Conservation (phyloP, 2,113 vertebrate species). For the Gnathonemus echidnorhynchus region DNA sequence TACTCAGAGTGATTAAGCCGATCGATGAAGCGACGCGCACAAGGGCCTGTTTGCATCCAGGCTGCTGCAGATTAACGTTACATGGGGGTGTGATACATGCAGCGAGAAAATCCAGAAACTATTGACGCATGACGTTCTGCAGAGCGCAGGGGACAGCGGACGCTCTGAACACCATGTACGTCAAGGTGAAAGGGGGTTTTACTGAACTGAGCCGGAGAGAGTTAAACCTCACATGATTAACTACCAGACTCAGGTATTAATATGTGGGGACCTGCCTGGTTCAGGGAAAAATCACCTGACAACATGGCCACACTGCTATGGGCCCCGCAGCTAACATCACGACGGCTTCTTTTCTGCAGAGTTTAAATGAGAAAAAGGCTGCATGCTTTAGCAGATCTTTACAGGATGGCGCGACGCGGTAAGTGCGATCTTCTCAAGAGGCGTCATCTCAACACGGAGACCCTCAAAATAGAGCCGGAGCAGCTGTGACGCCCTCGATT, state of each 20-base stretch:
- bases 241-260: neutral
- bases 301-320: neutral
- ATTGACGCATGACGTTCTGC: neutral
- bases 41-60: neutral
- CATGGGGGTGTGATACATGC: neutral
- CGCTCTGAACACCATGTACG: neutral
- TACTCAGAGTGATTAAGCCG: neutral
- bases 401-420: neutral
- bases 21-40: neutral
- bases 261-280: neutral
- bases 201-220: neutral
- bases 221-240: neutral
- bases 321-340: neutral
- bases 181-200: neutral
- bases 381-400: neutral
- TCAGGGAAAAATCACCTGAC: neutral
- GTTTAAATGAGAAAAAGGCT: neutral
- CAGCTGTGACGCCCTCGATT: neutral
- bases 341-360: neutral
- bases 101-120: neutral
- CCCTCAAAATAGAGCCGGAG: neutral
- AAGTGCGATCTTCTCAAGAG: conserved; percentile 1
- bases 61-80: neutral
- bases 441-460: neutral
- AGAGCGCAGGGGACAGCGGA: neutral